Evolutionary conservation across 2,113 vertebrate genomes (phyloP).

Genomic region (Lucifuga dentata): DNA sequence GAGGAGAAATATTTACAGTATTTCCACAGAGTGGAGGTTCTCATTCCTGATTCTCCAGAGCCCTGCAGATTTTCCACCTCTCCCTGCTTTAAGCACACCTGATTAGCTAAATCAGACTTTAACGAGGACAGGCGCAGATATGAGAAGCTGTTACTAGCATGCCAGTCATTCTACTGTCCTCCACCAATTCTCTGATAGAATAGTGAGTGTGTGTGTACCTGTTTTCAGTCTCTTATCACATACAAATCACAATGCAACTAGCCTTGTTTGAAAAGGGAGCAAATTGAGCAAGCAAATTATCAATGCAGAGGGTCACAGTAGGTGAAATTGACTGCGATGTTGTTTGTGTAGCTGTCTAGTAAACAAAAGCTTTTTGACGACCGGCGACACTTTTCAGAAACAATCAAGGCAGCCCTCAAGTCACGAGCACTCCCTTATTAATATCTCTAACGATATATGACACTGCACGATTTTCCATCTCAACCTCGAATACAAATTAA

Average conservation of each 20-base stretch:
- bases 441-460: conserved; percentile 67
- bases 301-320: conserved; percentile 65
- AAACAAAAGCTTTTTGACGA: conserved; percentile 73
- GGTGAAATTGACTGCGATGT: conserved; percentile 68
- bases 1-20: neutral
- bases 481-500: conserved; percentile 75
- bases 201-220: neutral
- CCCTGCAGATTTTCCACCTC: too few relatives aligned
- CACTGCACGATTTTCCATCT: conserved; percentile 47
- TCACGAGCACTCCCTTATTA: conserved; percentile 69
- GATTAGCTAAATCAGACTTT: too few relatives aligned
- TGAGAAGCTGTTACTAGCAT: conserved; percentile 17
- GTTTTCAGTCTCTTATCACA: conserved; percentile 49
- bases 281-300: conserved; percentile 62
- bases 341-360: conserved; percentile 68
- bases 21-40: neutral
- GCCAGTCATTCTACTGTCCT: conserved; percentile 1
- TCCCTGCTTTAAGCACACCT: too few relatives aligned
- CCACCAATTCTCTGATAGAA: neutral
- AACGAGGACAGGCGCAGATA: neutral
- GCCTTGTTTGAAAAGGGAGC: conserved; percentile 52
- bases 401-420: conserved; percentile 71
- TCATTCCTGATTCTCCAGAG: too few relatives aligned
- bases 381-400: conserved; percentile 57
- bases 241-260: conserved; percentile 65